These are phyloP conservation scores for Oncopodura yosiiana DNA, from an alignment of 1,140 invertebrate genomes.

Conservation along the genomic window DNA sequence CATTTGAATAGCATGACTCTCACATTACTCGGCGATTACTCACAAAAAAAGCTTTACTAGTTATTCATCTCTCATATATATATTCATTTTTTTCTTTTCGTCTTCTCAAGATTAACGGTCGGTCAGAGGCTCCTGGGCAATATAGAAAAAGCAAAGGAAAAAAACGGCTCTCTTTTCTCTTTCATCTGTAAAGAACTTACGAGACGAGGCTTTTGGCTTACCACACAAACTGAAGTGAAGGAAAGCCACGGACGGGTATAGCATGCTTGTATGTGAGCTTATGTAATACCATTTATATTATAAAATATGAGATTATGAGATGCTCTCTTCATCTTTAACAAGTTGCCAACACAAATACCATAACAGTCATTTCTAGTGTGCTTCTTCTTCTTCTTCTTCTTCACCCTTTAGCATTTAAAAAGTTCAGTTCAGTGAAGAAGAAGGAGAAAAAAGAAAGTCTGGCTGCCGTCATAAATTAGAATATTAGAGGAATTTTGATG, in stretches of 20 bases:
- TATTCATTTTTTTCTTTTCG: constrained; percentile 3
- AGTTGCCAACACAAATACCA: no score
- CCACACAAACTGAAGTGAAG: no score
- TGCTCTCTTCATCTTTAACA: background rate
- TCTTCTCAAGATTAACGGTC: constrained; percentile 17
- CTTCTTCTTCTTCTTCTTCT: background rate
- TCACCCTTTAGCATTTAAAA: constrained; percentile 11
- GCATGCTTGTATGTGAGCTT: no score
- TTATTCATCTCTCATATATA: no score
- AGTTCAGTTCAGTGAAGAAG: no score
- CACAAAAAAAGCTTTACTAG: constrained; percentile 14
- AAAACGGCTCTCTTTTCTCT: no score
- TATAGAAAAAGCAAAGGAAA: constrained; percentile 1
- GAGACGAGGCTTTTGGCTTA: no score
- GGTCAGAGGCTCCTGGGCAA: constrained; percentile 5
- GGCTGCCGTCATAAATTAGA: constrained; percentile 16
- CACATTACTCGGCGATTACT: constrained; percentile 16
- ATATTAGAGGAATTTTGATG: constrained; percentile 16
- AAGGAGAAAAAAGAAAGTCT: no score
- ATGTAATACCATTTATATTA: no score
- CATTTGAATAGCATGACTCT: constrained; percentile 19
- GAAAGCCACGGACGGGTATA: no score
- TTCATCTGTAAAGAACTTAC: no score
- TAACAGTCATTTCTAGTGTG: no score
- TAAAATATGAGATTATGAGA: background rate